These are phyloP conservation scores for Leptinotarsa rubiginosa DNA, from an alignment of 2,888 invertebrate genomes.

Conservation along the genomic window DNA sequence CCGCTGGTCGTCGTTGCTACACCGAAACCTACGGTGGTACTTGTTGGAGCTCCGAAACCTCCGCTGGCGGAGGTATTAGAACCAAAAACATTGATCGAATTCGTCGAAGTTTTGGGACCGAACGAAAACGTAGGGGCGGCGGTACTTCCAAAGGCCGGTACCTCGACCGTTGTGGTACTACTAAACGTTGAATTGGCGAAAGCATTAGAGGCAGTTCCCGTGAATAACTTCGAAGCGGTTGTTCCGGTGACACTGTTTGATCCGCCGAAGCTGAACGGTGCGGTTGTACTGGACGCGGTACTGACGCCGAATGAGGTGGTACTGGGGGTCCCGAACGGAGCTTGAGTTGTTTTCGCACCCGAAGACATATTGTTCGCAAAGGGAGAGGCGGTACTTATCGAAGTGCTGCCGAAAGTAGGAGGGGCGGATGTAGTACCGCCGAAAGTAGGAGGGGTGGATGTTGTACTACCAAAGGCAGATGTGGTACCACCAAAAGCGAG, in stretches of 20 bases:
- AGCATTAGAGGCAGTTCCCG: slow-evolving; percentile 9
- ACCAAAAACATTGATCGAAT: no score
- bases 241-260: slow-evolving; percentile 10
- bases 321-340: not conserved
- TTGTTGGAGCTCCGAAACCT: slow-evolving; percentile 21
- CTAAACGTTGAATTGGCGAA: slow-evolving; percentile 18
- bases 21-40: not conserved
- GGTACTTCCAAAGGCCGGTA: slow-evolving; percentile 24
- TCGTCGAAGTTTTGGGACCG: slow-evolving; percentile 20
- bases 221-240: slow-evolving; percentile 14
- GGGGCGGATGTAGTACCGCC: slow-evolving; percentile 15
- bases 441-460: slow-evolving; percentile 25
- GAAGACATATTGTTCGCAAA: slow-evolving; percentile 26
- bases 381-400: slow-evolving; percentile 8
- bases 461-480: slow-evolving; percentile 4
- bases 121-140: slow-evolving; percentile 30
- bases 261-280: slow-evolving; percentile 4
- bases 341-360: not conserved
- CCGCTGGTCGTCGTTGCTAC: slow-evolving; percentile 21
- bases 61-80: slow-evolving; percentile 1
- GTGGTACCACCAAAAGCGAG: not conserved
- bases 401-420: slow-evolving; percentile 9
- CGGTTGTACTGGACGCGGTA: slow-evolving; percentile 18
- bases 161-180: slow-evolving; percentile 1
- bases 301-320: not conserved